Percentiles rank a stretch among this genome's conserved stretches.
Evolutionary conservation across 1,140 invertebrate species (phyloP).

Genomic region (Monomorium pharaonis): DNA sequence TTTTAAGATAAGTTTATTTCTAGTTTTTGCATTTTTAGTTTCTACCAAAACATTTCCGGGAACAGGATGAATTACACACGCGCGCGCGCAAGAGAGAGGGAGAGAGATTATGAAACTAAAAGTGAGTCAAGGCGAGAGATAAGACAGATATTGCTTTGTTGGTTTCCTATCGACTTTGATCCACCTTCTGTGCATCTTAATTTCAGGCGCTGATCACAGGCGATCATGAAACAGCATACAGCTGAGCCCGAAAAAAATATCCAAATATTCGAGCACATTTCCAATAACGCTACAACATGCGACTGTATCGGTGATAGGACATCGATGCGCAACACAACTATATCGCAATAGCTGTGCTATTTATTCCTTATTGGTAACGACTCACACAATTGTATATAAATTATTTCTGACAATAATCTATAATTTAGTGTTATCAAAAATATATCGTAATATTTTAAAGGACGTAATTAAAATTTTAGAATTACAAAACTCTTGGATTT

Average conservation of each 20-base stretch:
- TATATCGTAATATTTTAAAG: background rate
- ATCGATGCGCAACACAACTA: background rate
- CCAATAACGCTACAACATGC: conserved; percentile 57
- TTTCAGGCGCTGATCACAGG: conserved; percentile 65
- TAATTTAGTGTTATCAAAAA: background rate
- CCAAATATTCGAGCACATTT: conserved; percentile 70
- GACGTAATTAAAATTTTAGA: background rate
- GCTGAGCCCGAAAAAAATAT: conserved; percentile 67
- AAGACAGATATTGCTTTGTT: background rate
- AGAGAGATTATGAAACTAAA: conserved; percentile 22
- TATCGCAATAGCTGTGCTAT: background rate
- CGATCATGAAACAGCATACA: conserved; percentile 64
- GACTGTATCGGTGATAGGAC: conserved; percentile 22
- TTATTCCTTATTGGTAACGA: conserved; percentile 1
- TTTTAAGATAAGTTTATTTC: background rate
- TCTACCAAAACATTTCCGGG: background rate
- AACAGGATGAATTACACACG: background rate
- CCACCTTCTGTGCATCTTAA: conserved; percentile 67
- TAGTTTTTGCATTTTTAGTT: background rate
- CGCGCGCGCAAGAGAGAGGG: no score
- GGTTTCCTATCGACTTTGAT: conserved; percentile 10
- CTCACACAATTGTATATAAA: background rate
- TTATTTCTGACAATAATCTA: background rate
- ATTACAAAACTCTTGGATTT: background rate
- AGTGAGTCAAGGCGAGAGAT: background rate